A percentile compares a stretch with the other conserved stretches of the same genome.
phyloP scores from a whole-genome alignment of 2,888 invertebrate genomes.

The Gnatocerus cornutus region DNA sequence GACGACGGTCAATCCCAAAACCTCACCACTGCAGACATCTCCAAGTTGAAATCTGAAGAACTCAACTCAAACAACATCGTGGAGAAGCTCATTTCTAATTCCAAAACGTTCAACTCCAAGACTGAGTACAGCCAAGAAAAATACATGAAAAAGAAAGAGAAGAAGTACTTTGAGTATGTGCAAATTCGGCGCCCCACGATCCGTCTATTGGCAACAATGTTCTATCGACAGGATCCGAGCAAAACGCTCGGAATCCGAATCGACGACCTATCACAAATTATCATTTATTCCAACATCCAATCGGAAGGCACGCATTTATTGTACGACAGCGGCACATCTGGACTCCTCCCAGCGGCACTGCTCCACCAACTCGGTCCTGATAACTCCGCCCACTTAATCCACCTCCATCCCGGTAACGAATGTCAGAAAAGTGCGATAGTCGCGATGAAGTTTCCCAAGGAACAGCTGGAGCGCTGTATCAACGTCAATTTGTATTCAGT shows the following conservation, averaged over 20 bases:
- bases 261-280: constrained; percentile 92
- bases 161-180: constrained; percentile 91
- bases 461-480: constrained; percentile 81
- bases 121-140: constrained; percentile 96
- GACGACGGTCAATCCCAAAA: constrained; percentile 89
- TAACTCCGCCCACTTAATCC: constrained; percentile 79
- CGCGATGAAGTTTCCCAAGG: constrained; percentile 85
- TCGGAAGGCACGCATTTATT: constrained; percentile 85
- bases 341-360: constrained; percentile 87
- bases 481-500: constrained; percentile 86
- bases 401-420: constrained; percentile 87
- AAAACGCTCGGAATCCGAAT: constrained; percentile 86
- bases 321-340: constrained; percentile 92
- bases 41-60: constrained; percentile 83
- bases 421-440: constrained; percentile 85
- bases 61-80: constrained; percentile 88
- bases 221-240: constrained; percentile 84
- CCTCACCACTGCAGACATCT: constrained; percentile 87
- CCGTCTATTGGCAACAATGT: constrained; percentile 87
- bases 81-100: constrained; percentile 90
- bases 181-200: constrained; percentile 87
- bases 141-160: constrained; percentile 95
- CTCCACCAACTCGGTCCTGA: constrained; percentile 83
- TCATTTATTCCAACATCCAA: constrained; percentile 87
- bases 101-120: constrained; percentile 91